These are phyloP conservation scores for Athalia cordata DNA, from an alignment of 2,888 invertebrate genomes.

Conservation along the genomic window DNA sequence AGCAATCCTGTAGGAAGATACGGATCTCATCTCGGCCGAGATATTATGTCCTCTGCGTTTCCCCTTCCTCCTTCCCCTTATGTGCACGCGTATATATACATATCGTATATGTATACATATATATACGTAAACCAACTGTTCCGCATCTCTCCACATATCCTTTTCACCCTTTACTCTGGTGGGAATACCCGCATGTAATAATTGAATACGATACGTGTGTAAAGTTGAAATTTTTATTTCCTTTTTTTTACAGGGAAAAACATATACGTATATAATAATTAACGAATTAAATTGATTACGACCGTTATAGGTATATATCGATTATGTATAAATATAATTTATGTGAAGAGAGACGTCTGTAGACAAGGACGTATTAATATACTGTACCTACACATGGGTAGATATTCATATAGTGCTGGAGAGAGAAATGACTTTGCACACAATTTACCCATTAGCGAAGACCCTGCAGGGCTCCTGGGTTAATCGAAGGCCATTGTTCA, in stretches of 20 bases:
- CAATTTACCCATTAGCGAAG: conserved; percentile 70
- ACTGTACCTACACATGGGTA: no score
- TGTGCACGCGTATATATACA: not conserved
- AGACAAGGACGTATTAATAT: no score
- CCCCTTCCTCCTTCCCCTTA: not conserved
- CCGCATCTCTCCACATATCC: not conserved
- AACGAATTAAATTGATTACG: not conserved
- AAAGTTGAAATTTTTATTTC: not conserved
- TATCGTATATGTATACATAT: not conserved
- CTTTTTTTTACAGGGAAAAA: no score
- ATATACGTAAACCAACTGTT: not conserved
- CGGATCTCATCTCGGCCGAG: conserved; percentile 44
- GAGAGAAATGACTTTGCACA: conserved; percentile 65
- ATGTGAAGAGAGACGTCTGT: no score
- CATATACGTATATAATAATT: no score
- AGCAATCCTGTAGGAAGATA: conserved; percentile 43
- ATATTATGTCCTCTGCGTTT: conserved; percentile 39
- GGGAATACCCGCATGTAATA: conserved; percentile 28
- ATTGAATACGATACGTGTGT: conserved; percentile 38
- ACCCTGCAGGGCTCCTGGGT: conserved; percentile 57
- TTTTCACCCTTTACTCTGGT: not conserved
- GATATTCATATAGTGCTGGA: not conserved
- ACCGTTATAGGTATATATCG: no score
- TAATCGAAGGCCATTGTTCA: conserved; percentile 71
- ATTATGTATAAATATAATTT: no score